Evolutionary conservation across 2,888 invertebrate genomes (phyloP).

Genomic region (Abrostola triplasia): DNA sequence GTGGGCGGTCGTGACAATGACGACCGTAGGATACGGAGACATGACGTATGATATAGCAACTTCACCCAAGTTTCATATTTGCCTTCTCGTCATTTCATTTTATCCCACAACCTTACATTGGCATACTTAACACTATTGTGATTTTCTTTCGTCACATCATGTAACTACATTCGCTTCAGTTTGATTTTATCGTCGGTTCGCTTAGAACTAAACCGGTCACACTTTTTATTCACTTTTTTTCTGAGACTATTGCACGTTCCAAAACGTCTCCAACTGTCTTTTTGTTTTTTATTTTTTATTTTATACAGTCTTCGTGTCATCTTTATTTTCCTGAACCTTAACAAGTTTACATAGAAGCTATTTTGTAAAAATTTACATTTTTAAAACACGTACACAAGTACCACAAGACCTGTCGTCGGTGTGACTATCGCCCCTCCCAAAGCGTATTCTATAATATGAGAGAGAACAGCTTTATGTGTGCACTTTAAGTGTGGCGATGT

Average conservation of each 20-base stretch:
- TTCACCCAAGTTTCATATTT: constrained; percentile 81
- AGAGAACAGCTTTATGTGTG: constrained; percentile 72
- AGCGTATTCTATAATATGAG: constrained; percentile 70
- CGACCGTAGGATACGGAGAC: constrained; percentile 99
- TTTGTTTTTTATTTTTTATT: constrained; percentile 67
- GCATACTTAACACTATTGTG: constrained; percentile 78
- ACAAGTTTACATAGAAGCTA: constrained; percentile 84
- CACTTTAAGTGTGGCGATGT: constrained; percentile 67
- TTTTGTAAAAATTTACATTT: constrained; percentile 72
- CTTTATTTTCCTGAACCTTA: constrained; percentile 71
- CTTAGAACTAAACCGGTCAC: constrained; percentile 79
- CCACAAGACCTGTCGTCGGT: constrained; percentile 71
- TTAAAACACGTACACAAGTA: constrained; percentile 38
- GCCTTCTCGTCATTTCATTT: constrained; percentile 83
- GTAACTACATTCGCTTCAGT: constrained; percentile 80
- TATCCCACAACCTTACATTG: constrained; percentile 76
- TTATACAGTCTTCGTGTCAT: constrained; percentile 66
- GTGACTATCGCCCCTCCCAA: constrained; percentile 85
- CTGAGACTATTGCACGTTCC: constrained; percentile 75
- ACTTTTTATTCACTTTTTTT: constrained; percentile 71
- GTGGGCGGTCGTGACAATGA: constrained; percentile 99
- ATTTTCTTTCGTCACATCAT: constrained; percentile 80
- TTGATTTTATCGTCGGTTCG: constrained; percentile 78
- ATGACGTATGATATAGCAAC: constrained; percentile 96
- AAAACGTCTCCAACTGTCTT: constrained; percentile 66